Evolutionary conservation across 2,797 vertebrate genomes (phyloP).

Genomic region (Eulemur albifrons): DNA sequence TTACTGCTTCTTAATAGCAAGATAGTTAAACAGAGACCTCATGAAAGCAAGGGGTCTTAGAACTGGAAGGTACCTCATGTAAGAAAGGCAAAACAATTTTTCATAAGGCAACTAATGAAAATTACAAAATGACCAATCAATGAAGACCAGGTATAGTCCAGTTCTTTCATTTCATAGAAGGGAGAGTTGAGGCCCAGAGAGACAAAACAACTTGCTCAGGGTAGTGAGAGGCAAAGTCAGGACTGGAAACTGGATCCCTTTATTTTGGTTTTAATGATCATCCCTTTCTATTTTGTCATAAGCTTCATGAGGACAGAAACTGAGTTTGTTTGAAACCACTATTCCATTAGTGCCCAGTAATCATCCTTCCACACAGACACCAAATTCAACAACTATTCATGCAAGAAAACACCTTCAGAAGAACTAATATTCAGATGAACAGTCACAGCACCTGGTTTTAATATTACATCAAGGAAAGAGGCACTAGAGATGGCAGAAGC

Average conservation of each 20-base stretch:
- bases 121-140: neutral
- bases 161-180: neutral
- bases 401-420: no score
- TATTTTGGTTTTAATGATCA: neutral
- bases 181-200: neutral
- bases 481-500: no score
- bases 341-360: neutral
- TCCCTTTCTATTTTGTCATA: neutral
- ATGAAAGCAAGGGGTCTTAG: neutral
- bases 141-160: neutral
- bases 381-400: no score
- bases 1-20: neutral
- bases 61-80: neutral
- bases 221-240: neutral
- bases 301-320: neutral
- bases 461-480: no score
- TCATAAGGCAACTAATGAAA: constrained; percentile 27
- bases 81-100: constrained; percentile 26
- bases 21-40: neutral
- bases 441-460: no score
- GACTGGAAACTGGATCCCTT: neutral
- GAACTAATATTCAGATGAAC: no score
- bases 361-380: no score
- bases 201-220: neutral
- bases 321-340: neutral